A percentile compares a stretch with the other conserved stretches of the same genome.
Evolutionary conservation across 2,113 vertebrate species (phyloP).

Genomic region (Fukomys damarensis): DNA sequence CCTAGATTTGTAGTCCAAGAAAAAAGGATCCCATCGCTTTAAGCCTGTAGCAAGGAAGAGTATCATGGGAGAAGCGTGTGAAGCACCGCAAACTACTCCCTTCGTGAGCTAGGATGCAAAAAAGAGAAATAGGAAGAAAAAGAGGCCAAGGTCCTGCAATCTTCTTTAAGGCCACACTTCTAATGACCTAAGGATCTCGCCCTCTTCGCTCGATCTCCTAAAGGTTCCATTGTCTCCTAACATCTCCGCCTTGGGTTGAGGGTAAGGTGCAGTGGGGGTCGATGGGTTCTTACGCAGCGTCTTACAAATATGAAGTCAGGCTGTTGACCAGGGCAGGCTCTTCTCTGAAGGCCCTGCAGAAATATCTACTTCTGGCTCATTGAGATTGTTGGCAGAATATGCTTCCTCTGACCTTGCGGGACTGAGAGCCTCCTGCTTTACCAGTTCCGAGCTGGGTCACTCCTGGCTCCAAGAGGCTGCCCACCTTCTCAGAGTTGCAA

Average conservation of each 20-base stretch:
- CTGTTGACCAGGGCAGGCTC: not conserved
- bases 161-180: not conserved
- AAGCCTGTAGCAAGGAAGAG: not conserved
- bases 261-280: fast-evolving
- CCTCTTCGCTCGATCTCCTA: not conserved
- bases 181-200: not conserved
- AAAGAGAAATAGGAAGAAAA: not conserved
- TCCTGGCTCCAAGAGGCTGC: not conserved
- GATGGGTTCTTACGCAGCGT: not conserved
- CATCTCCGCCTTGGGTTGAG: not conserved
- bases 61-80: not conserved
- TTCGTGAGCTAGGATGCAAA: not conserved
- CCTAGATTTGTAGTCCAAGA: not conserved
- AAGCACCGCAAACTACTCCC: not conserved
- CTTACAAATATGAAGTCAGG: not conserved
- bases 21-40: not conserved
- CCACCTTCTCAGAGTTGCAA: not conserved
- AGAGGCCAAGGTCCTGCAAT: not conserved
- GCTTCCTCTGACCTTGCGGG: not conserved
- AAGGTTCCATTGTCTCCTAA: not conserved
- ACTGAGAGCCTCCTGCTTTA: not conserved
- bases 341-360: not conserved
- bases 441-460: not conserved
- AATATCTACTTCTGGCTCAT: not conserved
- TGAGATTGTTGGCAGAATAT: not conserved